Percentiles rank a stretch among this genome's conserved stretches.
These are phyloP conservation scores for Bryconaethiops microstoma DNA, from an alignment of 2,797 vertebrate genomes.

Conservation along the genomic window DNA sequence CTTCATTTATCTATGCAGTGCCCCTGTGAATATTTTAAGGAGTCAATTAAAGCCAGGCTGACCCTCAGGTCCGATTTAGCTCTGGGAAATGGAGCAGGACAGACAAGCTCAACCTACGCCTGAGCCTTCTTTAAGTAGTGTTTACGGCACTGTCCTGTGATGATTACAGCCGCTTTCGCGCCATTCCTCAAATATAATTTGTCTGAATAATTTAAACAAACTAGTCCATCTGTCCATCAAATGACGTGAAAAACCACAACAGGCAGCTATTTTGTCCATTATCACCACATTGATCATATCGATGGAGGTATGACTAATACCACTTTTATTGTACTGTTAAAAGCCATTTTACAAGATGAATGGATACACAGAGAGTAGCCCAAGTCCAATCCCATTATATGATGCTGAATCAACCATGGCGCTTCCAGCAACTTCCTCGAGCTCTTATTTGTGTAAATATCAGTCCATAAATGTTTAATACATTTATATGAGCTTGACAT, in stretches of 20 bases:
- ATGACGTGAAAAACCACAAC: conserved; percentile 23
- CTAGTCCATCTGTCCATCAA: not conserved
- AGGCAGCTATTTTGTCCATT: conserved; percentile 9
- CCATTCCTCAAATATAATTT: conserved; percentile 21
- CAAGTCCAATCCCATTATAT: conserved; percentile 61
- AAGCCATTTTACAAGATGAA: conserved; percentile 62
- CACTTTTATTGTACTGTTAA: conserved; percentile 47
- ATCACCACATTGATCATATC: conserved; percentile 32
- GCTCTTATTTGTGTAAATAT: conserved; percentile 56
- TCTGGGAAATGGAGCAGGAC: conserved; percentile 54
- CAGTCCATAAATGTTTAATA: conserved; percentile 67
- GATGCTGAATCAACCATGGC: conserved; percentile 60
- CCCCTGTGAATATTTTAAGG: conserved; percentile 82
- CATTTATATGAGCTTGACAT: conserved; percentile 30
- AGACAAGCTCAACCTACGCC: conserved; percentile 43
- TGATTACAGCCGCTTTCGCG: not conserved
- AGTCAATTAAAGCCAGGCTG: conserved; percentile 80
- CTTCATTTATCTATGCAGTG: conserved; percentile 82
- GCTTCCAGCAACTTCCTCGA: conserved; percentile 61
- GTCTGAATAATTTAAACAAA: conserved; percentile 25
- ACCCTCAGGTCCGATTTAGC: conserved; percentile 69
- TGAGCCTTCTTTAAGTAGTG: conserved; percentile 16
- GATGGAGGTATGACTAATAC: conserved; percentile 25
- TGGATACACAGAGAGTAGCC: conserved; percentile 20
- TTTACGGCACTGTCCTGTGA: not conserved